A percentile compares a stretch with the other conserved stretches of the same genome.
Evolutionary conservation across 1,140 invertebrate species (phyloP).

Genomic region (Notospermus geniculatus): DNA sequence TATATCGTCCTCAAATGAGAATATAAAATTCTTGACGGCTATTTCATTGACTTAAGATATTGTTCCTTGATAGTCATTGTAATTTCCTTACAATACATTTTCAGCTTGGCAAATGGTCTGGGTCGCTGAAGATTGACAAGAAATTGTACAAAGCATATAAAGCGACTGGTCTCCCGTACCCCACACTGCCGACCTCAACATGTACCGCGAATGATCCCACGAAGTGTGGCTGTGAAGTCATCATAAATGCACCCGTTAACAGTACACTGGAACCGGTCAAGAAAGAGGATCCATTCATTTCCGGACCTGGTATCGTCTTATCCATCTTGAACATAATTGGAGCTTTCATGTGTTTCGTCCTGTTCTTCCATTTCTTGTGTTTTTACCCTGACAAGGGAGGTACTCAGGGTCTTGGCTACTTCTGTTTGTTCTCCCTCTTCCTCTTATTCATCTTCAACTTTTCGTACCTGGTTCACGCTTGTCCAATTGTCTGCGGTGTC

Average conservation of each 20-base stretch:
- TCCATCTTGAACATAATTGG: conserved; percentile 50
- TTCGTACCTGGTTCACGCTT: conserved; percentile 56
- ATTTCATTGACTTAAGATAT: too few relatives aligned
- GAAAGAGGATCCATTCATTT: not conserved
- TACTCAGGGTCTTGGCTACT: conserved; percentile 57
- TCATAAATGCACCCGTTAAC: not conserved
- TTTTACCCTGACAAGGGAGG: conserved; percentile 54
- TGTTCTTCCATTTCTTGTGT: conserved; percentile 57
- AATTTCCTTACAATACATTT: too few relatives aligned
- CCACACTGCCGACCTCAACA: too few relatives aligned
- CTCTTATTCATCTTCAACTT: conserved; percentile 59
- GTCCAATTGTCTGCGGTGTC: not conserved
- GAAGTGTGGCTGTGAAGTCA: not conserved
- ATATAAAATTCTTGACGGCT: too few relatives aligned
- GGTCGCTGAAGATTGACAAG: too few relatives aligned
- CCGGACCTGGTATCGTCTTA: conserved; percentile 39
- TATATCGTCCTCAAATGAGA: too few relatives aligned
- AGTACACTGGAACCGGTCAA: not conserved
- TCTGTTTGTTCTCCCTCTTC: conserved; percentile 58
- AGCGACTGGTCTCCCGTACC: too few relatives aligned
- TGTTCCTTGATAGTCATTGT: too few relatives aligned
- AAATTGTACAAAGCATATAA: too few relatives aligned
- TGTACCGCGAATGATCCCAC: too few relatives aligned
- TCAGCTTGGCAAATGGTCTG: too few relatives aligned
- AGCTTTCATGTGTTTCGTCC: conserved; percentile 46